phyloP scores from a whole-genome alignment of 1,140 invertebrate genomes.

The Conus betulinus region DNA sequence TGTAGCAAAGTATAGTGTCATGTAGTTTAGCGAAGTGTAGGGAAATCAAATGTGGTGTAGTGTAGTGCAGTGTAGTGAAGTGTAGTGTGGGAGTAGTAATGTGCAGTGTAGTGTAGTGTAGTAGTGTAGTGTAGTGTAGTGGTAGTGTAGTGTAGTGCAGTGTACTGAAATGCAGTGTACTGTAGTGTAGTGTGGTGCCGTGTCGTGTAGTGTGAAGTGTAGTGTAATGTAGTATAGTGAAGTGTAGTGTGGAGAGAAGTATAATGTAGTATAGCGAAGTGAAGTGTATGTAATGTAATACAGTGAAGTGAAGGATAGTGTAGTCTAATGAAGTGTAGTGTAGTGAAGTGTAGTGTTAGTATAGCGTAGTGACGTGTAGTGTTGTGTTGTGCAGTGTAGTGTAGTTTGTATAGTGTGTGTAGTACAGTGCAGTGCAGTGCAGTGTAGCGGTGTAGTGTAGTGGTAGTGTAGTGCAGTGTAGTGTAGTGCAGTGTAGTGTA shows the following conservation, averaged over 20 bases:
- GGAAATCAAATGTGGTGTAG: too few species aligned
- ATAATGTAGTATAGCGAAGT: constrained; percentile 53
- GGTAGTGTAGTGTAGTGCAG: too few species aligned
- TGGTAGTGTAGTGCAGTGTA: constrained; percentile 53
- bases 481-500: constrained; percentile 37
- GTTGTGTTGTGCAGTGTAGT: not conserved
- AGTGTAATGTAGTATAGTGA: constrained; percentile 30
- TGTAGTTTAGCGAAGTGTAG: too few species aligned
- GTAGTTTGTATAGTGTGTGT: too few species aligned
- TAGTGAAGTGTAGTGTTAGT: constrained; percentile 51
- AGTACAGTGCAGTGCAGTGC: constrained; percentile 49
- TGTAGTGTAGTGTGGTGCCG: constrained; percentile 51
- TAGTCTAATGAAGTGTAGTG: constrained; percentile 54
- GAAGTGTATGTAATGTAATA: constrained; percentile 49
- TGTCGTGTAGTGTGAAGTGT: constrained; percentile 40
- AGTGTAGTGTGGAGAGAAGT: constrained; percentile 44
- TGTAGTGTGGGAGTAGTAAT: too few species aligned
- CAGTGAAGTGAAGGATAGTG: constrained; percentile 52
- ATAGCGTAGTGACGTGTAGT: constrained; percentile 42
- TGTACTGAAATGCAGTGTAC: not conserved
- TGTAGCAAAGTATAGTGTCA: too few species aligned
- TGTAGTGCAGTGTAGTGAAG: too few species aligned
- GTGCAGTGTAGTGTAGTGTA: too few species aligned
- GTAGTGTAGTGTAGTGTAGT: too few species aligned
- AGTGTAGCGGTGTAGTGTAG: constrained; percentile 51